Evolutionary conservation across 2,888 invertebrate species (phyloP).

Genomic region (Laothoe populi): DNA sequence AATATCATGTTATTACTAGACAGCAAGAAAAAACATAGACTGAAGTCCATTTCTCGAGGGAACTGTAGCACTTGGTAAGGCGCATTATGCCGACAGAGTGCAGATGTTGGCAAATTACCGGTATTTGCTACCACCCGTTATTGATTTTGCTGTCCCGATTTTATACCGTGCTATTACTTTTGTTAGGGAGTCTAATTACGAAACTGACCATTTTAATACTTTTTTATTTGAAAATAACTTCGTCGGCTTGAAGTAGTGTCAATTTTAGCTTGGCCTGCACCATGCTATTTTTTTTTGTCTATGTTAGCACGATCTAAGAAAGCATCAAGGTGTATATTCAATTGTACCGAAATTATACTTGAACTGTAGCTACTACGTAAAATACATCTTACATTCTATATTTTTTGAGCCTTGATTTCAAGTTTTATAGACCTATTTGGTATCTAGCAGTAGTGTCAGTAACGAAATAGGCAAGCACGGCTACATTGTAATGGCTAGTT

Average conservation of each 20-base stretch:
- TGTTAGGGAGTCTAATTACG: neutral
- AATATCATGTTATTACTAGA: no score
- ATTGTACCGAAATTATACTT: no score
- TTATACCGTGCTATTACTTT: neutral
- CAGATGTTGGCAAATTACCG: conserved; percentile 10
- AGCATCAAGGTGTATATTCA: no score
- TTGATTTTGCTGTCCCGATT: conserved; percentile 6
- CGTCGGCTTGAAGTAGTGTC: neutral
- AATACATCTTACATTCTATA: no score
- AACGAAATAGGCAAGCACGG: no score
- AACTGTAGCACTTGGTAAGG: neutral
- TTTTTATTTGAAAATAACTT: neutral
- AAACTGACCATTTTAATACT: neutral
- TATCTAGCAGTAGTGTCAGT: no score
- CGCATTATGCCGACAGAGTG: neutral
- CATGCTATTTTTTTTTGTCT: neutral
- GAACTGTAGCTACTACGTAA: no score
- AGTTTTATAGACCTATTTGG: no score
- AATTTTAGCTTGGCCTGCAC: neutral
- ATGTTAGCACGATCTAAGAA: no score
- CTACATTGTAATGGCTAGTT: no score
- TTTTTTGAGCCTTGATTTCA: no score
- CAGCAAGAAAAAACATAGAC: neutral
- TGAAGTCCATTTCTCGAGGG: conserved; percentile 4
- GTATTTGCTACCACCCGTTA: conserved; percentile 24